phyloP scores from a whole-genome alignment of 2,888 invertebrate species.

The Agonopterix subpropinquella region DNA sequence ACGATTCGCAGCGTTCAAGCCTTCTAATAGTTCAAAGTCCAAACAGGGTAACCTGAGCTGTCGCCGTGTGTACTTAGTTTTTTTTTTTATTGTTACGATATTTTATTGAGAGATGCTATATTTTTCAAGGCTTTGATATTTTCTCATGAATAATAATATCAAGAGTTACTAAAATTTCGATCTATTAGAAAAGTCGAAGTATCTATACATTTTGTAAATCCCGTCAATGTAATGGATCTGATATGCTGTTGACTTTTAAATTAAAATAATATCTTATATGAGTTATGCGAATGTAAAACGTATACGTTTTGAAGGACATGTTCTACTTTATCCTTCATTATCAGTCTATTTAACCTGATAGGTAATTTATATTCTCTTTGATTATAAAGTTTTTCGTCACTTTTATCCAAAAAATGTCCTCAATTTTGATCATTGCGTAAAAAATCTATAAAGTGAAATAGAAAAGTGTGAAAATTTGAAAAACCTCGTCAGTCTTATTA shows the following conservation, averaged over 20 bases:
- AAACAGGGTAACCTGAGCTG: no score
- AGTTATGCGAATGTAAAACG: conserved; percentile 30
- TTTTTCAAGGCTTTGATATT: background rate
- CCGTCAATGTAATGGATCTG: conserved; percentile 1
- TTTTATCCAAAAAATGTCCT: background rate
- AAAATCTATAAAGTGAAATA: conserved; percentile 50
- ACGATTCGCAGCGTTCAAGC: no score
- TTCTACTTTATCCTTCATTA: conserved; percentile 25
- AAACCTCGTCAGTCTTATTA: conserved; percentile 64
- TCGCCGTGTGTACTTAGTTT: no score
- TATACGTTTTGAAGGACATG: conserved; percentile 43
- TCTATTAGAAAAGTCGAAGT: background rate
- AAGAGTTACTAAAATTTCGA: background rate
- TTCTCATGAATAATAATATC: background rate
- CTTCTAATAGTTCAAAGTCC: no score
- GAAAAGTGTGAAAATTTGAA: conserved; percentile 62
- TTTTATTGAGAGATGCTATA: background rate
- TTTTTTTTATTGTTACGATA: background rate
- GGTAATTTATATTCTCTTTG: background rate
- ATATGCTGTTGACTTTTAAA: conserved; percentile 16
- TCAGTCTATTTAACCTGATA: conserved; percentile 40
- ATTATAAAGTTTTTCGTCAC: background rate
- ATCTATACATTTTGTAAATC: background rate
- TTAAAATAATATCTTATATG: conserved; percentile 18
- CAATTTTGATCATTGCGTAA: conserved; percentile 15